phyloP scores from a whole-genome alignment of 1,140 invertebrate species.

The Drosophila repletoides region DNA sequence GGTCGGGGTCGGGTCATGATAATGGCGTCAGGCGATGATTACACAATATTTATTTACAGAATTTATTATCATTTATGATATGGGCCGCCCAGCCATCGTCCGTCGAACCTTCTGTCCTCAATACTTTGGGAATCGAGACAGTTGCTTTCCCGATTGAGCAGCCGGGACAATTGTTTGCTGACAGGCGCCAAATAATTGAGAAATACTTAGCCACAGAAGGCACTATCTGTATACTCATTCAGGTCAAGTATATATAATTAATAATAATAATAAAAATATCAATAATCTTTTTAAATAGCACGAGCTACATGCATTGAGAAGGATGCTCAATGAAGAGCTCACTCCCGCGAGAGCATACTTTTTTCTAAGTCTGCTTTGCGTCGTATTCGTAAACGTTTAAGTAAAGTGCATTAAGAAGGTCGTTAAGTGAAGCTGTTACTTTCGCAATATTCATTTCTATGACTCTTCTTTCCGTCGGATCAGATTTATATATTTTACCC shows the following conservation, averaged over 20 bases:
- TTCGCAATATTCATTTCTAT: no score
- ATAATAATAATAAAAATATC: no score
- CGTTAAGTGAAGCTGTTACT: no score
- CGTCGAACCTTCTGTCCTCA: constrained; percentile 27
- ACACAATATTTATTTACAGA: constrained; percentile 73
- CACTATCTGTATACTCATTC: no score
- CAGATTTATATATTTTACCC: no score
- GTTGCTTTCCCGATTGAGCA: constrained; percentile 57
- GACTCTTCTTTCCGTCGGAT: no score
- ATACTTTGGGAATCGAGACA: constrained; percentile 67
- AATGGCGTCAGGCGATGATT: constrained; percentile 57
- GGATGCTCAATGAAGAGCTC: no score
- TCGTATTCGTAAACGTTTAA: no score
- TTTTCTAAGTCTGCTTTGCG: background rate
- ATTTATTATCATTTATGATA: constrained; percentile 73
- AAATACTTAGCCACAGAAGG: constrained; percentile 11
- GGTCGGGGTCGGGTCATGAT: constrained; percentile 7
- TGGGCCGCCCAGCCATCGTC: constrained; percentile 22
- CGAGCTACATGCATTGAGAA: no score
- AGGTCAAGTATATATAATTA: no score
- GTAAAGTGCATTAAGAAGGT: no score
- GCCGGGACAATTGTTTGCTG: constrained; percentile 29
- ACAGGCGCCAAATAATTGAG: constrained; percentile 26
- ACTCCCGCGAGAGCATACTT: background rate
- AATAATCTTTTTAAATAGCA: no score